Evolutionary conservation across 2,113 vertebrate genomes (phyloP).

Genomic region (Thryonomys swinderianus): DNA sequence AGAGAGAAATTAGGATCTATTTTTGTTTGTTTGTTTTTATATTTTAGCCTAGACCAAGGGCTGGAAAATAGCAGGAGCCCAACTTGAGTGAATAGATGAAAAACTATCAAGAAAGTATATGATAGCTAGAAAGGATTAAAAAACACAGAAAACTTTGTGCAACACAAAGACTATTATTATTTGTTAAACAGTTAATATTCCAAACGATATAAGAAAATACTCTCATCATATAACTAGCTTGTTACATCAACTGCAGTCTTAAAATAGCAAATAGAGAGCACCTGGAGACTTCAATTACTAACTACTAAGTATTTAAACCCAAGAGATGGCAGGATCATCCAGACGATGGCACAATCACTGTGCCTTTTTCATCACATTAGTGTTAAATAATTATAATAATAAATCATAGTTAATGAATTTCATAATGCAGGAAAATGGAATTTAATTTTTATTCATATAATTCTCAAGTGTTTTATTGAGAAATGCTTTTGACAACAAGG

Average conservation of each 20-base stretch:
- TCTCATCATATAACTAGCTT: not conserved
- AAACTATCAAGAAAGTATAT: not conserved
- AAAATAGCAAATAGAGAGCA: constrained; percentile 34
- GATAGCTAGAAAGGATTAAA: constrained; percentile 33
- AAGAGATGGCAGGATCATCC: not conserved
- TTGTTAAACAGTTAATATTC: constrained; percentile 60
- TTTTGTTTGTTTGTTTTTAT: constrained; percentile 19
- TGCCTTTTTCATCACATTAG: constrained; percentile 9
- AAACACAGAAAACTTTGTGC: constrained; percentile 62
- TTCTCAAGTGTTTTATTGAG: constrained; percentile 25
- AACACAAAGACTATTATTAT: not conserved
- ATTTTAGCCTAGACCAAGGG: not conserved
- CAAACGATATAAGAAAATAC: not conserved
- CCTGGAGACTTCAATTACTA: not conserved
- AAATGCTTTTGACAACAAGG: not conserved
- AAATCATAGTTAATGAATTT: not conserved
- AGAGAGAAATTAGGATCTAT: not conserved
- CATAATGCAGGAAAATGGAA: constrained; percentile 1
- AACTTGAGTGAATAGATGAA: constrained; percentile 53
- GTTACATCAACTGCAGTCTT: constrained; percentile 37
- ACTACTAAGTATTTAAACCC: constrained; percentile 8
- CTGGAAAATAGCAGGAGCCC: not conserved
- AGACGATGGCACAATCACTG: not conserved
- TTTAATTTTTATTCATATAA: constrained; percentile 1
- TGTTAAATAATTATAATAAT: not conserved